Evolutionary conservation across 2,888 invertebrate genomes (phyloP).

Genomic region (Adineta ricciae): DNA sequence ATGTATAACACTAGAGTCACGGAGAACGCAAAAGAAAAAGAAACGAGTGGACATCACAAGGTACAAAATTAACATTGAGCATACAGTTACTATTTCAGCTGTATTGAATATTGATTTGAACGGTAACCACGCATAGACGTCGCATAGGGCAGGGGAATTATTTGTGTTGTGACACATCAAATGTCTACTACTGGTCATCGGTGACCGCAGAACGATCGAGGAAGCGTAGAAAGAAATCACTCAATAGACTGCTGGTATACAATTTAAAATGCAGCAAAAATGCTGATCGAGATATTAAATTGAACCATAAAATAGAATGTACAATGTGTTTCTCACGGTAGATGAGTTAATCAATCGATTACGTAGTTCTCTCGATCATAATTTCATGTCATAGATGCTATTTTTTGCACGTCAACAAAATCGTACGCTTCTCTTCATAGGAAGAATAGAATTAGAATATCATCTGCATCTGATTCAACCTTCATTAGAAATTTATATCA

Average conservation of each 20-base stretch:
- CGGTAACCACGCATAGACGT: background rate
- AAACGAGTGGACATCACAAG: background rate
- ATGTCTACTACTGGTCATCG: background rate
- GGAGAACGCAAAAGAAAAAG: background rate
- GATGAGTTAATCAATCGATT: background rate
- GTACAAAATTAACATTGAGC: background rate
- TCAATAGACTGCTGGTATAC: background rate
- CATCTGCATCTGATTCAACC: too few relatives aligned
- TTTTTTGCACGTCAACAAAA: too few relatives aligned
- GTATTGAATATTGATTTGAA: background rate
- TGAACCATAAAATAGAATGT: background rate
- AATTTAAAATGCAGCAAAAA: background rate
- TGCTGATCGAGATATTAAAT: background rate
- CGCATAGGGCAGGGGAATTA: background rate
- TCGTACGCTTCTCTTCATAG: too few relatives aligned
- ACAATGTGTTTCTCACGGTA: background rate
- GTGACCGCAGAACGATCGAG: background rate
- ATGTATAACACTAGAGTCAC: background rate
- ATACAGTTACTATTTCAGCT: background rate
- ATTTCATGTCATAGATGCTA: too few relatives aligned
- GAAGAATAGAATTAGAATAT: too few relatives aligned
- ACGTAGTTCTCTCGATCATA: too few relatives aligned
- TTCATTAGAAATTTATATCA: too few relatives aligned
- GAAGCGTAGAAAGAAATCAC: background rate
- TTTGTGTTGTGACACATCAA: background rate